Percentiles rank a stretch among this genome's conserved stretches.
phyloP scores from a whole-genome alignment of 2,113 vertebrate species.

The Tonatia bakeri region DNA sequence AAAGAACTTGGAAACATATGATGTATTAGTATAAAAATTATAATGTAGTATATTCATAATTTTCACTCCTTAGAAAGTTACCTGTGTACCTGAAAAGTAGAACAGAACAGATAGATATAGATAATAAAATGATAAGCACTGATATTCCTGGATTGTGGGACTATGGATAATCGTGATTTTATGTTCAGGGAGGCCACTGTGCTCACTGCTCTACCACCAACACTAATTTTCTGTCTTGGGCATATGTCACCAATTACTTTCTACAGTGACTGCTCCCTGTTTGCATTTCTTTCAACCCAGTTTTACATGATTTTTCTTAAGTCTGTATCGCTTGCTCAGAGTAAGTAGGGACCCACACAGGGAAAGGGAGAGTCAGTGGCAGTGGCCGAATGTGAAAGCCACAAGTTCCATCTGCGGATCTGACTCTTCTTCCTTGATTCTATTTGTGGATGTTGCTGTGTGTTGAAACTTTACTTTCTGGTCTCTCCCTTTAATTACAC shows the following conservation, averaged over 20 bases:
- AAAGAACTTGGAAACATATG: background rate
- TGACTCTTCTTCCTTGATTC: background rate
- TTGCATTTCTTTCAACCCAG: background rate
- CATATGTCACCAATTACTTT: constrained; percentile 11
- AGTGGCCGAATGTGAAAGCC: background rate
- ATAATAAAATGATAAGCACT: background rate
- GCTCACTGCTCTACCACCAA: background rate
- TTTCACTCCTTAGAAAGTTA: background rate
- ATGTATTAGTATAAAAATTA: background rate
- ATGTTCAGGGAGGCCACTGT: background rate
- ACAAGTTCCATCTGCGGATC: background rate
- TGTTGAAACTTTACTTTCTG: constrained; percentile 23
- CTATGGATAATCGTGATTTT: background rate
- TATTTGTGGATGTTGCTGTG: background rate
- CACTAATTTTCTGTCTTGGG: background rate
- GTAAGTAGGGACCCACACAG: background rate
- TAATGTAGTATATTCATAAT: background rate
- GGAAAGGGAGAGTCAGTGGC: background rate
- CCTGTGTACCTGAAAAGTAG: background rate
- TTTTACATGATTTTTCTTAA: background rate
- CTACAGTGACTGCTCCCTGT: background rate
- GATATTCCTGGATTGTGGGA: background rate
- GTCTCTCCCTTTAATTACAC: background rate
- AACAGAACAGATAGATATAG: background rate
- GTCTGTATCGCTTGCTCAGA: background rate